These are phyloP conservation scores for Amblyraja radiata DNA, from an alignment of 2,797 vertebrate species.

Conservation along the genomic window DNA sequence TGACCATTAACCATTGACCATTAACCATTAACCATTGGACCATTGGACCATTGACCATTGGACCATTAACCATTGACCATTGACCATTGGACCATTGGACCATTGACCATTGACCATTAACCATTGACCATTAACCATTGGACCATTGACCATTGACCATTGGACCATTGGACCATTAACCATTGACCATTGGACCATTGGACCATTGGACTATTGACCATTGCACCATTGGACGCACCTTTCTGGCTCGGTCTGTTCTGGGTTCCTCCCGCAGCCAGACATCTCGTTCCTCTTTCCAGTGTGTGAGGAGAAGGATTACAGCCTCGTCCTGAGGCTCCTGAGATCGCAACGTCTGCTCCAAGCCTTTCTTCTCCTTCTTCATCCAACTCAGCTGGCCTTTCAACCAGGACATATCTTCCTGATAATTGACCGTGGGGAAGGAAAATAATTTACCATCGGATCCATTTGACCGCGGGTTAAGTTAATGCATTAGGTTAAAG, in stretches of 20 bases:
- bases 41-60: too few relatives aligned
- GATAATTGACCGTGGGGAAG: conserved; percentile 3
- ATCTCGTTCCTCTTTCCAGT: conserved; percentile 56
- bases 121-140: too few relatives aligned
- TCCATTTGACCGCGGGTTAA: neutral
- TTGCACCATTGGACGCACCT: neutral
- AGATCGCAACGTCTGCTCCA: conserved; percentile 63
- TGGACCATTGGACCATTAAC: too few relatives aligned
- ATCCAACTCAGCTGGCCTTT: conserved; percentile 61
- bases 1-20: too few relatives aligned
- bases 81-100: too few relatives aligned
- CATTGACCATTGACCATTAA: too few relatives aligned
- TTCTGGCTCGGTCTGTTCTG: neutral
- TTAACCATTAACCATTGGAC: too few relatives aligned
- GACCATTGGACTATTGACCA: too few relatives aligned
- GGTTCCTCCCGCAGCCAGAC: conserved; percentile 33
- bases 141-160: too few relatives aligned
- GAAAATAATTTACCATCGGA: neutral
- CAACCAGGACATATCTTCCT: conserved; percentile 80
- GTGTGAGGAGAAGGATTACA: conserved; percentile 58
- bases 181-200: too few relatives aligned
- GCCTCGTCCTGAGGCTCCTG: conserved; percentile 67
- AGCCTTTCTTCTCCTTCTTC: conserved; percentile 65
- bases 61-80: too few relatives aligned
- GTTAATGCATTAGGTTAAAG: neutral